Evolutionary conservation across 2,797 vertebrate species (phyloP).

Genomic region (Cyprinodon diabolis): DNA sequence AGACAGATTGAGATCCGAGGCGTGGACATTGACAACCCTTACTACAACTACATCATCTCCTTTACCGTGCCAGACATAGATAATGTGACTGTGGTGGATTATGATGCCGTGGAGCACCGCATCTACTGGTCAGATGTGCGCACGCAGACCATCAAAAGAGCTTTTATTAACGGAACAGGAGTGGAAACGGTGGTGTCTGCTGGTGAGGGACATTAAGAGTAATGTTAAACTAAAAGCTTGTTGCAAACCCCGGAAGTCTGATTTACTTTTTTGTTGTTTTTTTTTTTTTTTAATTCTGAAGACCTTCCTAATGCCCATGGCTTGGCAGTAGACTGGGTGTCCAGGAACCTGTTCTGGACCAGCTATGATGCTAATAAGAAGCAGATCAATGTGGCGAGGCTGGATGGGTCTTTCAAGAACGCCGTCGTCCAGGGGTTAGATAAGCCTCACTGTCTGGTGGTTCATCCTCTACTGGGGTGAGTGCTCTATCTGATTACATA

Average conservation of each 20-base stretch:
- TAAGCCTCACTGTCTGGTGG: conserved; percentile 92
- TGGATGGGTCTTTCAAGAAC: conserved; percentile 97
- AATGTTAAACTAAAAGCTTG: not conserved
- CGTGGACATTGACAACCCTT: conserved; percentile 94
- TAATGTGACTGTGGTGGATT: conserved; percentile 96
- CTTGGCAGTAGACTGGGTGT: conserved; percentile 95
- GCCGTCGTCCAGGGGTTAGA: conserved; percentile 94
- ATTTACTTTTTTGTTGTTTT: not conserved
- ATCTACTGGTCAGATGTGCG: conserved; percentile 98
- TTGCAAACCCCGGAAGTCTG: not conserved
- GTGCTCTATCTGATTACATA: conserved; percentile 8
- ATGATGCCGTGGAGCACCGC: conserved; percentile 91
- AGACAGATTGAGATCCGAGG: conserved; percentile 97
- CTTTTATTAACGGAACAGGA: conserved; percentile 96
- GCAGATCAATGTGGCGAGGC: conserved; percentile 95
- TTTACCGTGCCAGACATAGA: conserved; percentile 97
- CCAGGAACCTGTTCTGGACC: conserved; percentile 98
- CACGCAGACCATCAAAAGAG: conserved; percentile 94
- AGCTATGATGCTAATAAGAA: conserved; percentile 96
- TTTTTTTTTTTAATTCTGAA: conserved; percentile 54
- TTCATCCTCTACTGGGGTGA: conserved; percentile 85
- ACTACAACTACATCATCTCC: conserved; percentile 99
- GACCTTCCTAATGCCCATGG: conserved; percentile 95
- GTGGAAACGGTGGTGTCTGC: conserved; percentile 96
- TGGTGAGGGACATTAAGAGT: conserved; percentile 73